These are phyloP conservation scores for Theristus sp. DNA, from an alignment of 2,888 invertebrate species.

Conservation along the genomic window DNA sequence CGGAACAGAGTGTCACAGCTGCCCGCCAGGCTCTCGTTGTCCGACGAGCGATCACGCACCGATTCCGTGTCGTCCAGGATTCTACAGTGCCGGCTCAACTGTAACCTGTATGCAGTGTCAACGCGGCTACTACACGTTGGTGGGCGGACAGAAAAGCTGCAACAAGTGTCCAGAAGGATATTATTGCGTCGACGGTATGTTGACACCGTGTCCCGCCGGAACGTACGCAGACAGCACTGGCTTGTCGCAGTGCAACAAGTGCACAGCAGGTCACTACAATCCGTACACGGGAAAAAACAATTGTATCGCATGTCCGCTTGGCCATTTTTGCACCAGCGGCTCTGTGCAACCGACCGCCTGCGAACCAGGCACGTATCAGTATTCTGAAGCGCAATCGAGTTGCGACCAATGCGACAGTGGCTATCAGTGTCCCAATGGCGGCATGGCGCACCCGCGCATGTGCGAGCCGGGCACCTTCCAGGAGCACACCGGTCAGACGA, in stretches of 20 bases:
- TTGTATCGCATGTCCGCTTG: neutral
- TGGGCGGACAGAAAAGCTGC: neutral
- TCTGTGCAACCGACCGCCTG: neutral
- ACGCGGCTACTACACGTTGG: neutral
- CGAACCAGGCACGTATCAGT: neutral
- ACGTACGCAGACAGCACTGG: neutral
- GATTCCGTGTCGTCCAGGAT: neutral
- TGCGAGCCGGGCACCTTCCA: neutral
- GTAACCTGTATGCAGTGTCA: neutral
- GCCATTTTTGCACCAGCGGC: neutral
- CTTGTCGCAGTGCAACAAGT: neutral
- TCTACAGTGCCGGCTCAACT: neutral
- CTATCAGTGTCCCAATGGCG: neutral
- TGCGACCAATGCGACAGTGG: neutral
- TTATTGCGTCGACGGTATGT: neutral
- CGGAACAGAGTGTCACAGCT: neutral
- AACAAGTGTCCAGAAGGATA: neutral
- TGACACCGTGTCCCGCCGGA: neutral
- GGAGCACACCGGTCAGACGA: neutral
- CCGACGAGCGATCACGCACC: neutral
- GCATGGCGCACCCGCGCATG: neutral
- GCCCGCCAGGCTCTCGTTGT: neutral
- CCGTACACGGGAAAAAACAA: neutral
- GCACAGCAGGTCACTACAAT: neutral
- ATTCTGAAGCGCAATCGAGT: neutral